A percentile compares a stretch with the other conserved stretches of the same genome.
These are phyloP conservation scores for Darevskia mixta DNA, from an alignment of 2,797 vertebrate genomes.

Conservation along the genomic window DNA sequence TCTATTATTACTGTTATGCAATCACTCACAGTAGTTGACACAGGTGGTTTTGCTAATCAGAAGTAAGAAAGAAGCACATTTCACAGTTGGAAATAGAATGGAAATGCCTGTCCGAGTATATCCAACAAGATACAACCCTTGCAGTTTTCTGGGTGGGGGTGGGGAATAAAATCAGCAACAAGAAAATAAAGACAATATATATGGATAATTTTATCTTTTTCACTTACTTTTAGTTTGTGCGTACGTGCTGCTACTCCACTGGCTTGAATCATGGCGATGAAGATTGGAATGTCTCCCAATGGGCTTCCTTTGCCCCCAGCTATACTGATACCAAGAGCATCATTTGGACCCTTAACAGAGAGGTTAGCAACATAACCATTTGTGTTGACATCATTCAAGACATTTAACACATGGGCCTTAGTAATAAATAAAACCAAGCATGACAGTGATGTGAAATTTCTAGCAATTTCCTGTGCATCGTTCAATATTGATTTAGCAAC, in stretches of 20 bases:
- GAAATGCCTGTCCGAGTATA: neutral
- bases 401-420: neutral
- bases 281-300: slow-evolving; percentile 92
- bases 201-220: neutral
- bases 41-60: neutral
- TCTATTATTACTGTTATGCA: neutral
- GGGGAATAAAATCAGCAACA: neutral
- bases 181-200: rapidly evolving
- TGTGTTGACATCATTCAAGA: rapidly evolving
- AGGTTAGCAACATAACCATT: slow-evolving; percentile 13
- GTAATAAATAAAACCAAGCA: neutral
- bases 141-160: neutral
- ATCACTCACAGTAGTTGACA: neutral
- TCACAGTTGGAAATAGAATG: neutral
- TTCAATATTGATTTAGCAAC: neutral
- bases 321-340: slow-evolving; percentile 94
- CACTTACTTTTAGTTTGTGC: slow-evolving; percentile 88
- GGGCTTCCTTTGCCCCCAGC: slow-evolving; percentile 95
- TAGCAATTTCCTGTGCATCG: neutral
- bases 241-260: slow-evolving; percentile 92
- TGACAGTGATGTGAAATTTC: neutral
- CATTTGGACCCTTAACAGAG: slow-evolving; percentile 83
- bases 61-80: neutral
- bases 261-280: slow-evolving; percentile 98
- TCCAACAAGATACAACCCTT: neutral